A percentile compares a stretch with the other conserved stretches of the same genome.
Conservation (phyloP, 2,797 vertebrate genomes). For the Chromis chromis region DNA sequence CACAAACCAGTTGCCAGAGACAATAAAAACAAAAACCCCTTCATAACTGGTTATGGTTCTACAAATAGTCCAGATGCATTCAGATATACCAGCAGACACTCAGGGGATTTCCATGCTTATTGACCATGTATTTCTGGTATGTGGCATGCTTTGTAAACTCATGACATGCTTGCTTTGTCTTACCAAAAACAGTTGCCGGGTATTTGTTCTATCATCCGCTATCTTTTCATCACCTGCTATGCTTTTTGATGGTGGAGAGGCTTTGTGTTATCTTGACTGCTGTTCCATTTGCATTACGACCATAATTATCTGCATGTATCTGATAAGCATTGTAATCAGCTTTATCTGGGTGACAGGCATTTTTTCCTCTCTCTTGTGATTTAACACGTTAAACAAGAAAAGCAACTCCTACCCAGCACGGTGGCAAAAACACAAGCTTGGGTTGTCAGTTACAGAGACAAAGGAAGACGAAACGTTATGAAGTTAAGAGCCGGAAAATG, state of each 20-base stretch:
- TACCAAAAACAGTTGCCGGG: constrained; percentile 55
- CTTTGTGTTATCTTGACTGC: constrained; percentile 70
- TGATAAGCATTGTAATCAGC: constrained; percentile 80
- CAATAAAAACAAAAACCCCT: constrained; percentile 19
- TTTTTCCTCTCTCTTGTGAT: constrained; percentile 44
- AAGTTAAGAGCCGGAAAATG: constrained; percentile 32
- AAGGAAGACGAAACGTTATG: constrained; percentile 23
- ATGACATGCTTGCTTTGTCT: constrained; percentile 58
- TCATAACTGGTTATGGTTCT: constrained; percentile 21
- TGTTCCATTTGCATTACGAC: constrained; percentile 76
- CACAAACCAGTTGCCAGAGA: constrained; percentile 9
- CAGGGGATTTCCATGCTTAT: constrained; percentile 40
- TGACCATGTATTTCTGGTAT: constrained; percentile 49
- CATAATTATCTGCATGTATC: constrained; percentile 78
- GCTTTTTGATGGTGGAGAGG: constrained; percentile 67
- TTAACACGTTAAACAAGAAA: constrained; percentile 67
- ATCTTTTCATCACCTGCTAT: constrained; percentile 66
- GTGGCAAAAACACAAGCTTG: constrained; percentile 28
- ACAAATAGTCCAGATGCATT: constrained; percentile 25
- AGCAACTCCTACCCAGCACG: constrained; percentile 42
- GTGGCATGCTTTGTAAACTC: constrained; percentile 42
- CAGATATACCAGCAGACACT: constrained; percentile 36
- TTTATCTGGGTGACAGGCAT: constrained; percentile 75
- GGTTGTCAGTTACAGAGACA: constrained; percentile 42
- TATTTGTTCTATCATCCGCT: constrained; percentile 48